Evolutionary conservation across 1,140 invertebrate species (phyloP), one percentile per base, ranked within the genome.

Genomic region (Notospermus geniculatus): DNA sequence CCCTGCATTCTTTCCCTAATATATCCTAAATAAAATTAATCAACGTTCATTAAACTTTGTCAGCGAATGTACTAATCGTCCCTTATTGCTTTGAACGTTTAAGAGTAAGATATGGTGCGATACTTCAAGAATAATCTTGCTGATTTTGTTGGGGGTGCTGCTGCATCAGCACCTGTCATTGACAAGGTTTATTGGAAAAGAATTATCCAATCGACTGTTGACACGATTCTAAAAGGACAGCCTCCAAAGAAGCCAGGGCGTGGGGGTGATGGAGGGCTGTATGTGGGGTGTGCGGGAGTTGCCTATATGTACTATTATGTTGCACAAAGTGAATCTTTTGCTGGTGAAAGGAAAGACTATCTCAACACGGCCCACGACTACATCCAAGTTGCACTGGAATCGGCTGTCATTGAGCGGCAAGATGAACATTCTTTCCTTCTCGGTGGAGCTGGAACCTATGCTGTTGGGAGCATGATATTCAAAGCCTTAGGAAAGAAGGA

Each of bases 201-300:
- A 23, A 36, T 50, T 17, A 64, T 68, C 25, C 54, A 63, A 27
- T 45, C 29, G 1, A 57, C 63, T 5, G 60, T 74, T 32, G 69
- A 64, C 9, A 67, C 52, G 43, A 73, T 75, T 41, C 54, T 60
- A 22, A 55, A 72, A 52, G 61, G 58, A 23, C 65, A 73, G 61
- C 63, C 69, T n/a, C 66, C 72, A 15, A 59, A 53, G 11, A 56
- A 70, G 13, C 41, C 65, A 1, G 76, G 81, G 27, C 76, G 76
- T 60, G 76, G 81, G 25, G 76, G 76, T 60, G 81, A 83, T 75
- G 81, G 81, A 1, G 82, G 83, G 7, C 58, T 84, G 1, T 85
- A 85, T 69, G 78, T 83, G 23, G 84, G 84, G 4, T 69, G 77
- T 29, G 70, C 79, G n/a, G 84, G 84, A 11, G 71, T 83, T 2